phyloP scores from a whole-genome alignment of 1,140 invertebrate genomes.

The Tetramorium alpestre region DNA sequence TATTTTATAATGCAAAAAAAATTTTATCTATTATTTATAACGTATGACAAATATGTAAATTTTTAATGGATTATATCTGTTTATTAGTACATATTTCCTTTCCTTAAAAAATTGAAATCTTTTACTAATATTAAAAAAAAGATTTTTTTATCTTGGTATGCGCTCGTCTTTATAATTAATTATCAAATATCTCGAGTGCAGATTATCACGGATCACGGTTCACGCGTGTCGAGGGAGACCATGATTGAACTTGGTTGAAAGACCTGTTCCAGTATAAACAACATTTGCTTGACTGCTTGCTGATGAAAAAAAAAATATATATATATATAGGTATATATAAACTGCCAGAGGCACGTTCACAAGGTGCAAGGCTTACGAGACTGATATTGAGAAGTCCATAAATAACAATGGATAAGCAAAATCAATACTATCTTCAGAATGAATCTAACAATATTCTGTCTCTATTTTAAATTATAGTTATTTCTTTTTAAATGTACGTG shows the following conservation, averaged over 20 bases:
- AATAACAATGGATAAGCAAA: slow-evolving; percentile 10
- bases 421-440: slow-evolving; percentile 1
- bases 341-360: not conserved
- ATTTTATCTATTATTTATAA: not conserved
- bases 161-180: not conserved
- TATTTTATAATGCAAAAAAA: not conserved
- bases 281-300: not conserved
- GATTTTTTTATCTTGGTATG: not conserved
- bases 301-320: not conserved
- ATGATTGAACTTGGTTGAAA: not conserved
- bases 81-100: not conserved
- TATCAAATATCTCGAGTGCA: not conserved
- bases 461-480: not conserved
- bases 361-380: not conserved
- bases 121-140: not conserved
- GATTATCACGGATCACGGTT: not conserved
- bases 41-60: not conserved
- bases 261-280: not conserved
- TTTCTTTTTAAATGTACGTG: not conserved
- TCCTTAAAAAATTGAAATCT: not conserved
- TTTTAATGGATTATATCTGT: not conserved
- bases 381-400: slow-evolving; percentile 12
- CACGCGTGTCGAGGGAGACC: not conserved
- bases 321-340: not conserved
- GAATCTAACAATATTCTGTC: not conserved